Evolutionary conservation across 2,888 invertebrate genomes (phyloP).

Genomic region (Sminthurinus aureus): DNA sequence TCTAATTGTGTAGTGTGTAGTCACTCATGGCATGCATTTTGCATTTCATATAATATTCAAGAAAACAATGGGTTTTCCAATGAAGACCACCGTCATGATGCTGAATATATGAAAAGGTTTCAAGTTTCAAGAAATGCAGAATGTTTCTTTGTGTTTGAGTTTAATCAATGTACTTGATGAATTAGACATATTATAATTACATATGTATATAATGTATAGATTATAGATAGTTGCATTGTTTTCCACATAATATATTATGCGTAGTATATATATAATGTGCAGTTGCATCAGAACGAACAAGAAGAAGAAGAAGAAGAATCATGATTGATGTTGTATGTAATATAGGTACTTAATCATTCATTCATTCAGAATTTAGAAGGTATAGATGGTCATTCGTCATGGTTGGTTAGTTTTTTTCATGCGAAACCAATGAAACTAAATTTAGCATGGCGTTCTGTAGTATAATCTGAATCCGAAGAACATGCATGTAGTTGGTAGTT

Average conservation of each 20-base stretch:
- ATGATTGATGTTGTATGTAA: conserved; percentile 13
- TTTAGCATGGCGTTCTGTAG: conserved; percentile 6
- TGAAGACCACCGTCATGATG: too few species aligned
- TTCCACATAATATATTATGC: not conserved
- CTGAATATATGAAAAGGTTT: too few species aligned
- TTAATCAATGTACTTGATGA: not conserved
- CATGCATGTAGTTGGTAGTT: too few species aligned
- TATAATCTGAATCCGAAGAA: not conserved
- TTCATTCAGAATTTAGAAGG: not conserved
- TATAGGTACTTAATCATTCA: not conserved
- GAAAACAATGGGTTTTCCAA: too few species aligned
- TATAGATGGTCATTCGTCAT: conserved; percentile 7
- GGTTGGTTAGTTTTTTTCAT: conserved; percentile 4
- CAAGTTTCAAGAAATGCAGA: too few species aligned
- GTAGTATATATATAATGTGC: not conserved
- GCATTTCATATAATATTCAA: too few species aligned
- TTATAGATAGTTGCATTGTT: not conserved
- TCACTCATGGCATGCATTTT: not conserved
- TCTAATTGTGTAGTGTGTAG: not conserved
- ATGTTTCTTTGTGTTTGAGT: not conserved
- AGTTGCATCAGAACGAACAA: not conserved
- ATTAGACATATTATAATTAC: not conserved
- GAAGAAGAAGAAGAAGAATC: not conserved
- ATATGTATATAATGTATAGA: not conserved
- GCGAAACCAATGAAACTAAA: conserved; percentile 10